These are phyloP conservation scores for Campoletis raptor DNA, from an alignment of 2,888 invertebrate species.

Conservation along the genomic window DNA sequence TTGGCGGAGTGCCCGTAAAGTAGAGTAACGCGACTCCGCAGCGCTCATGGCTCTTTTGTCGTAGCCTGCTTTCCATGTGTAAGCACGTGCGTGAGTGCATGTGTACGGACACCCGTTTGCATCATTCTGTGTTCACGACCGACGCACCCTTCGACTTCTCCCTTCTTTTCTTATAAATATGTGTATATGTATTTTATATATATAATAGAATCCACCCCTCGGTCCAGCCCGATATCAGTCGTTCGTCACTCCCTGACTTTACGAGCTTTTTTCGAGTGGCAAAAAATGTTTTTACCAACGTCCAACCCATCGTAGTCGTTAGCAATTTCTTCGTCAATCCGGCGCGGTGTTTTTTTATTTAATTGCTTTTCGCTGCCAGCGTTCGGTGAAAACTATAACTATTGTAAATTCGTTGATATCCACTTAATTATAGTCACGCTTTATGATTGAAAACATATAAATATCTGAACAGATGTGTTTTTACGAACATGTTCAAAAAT, in stretches of 20 bases:
- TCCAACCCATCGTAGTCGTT: conserved; percentile 1
- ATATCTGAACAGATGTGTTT: no score
- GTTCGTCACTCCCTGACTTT: conserved; percentile 63
- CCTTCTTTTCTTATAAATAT: conserved; percentile 1
- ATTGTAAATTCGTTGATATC: no score
- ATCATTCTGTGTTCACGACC: conserved; percentile 16
- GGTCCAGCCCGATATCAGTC: conserved; percentile 59
- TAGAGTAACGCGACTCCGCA: conserved; percentile 73
- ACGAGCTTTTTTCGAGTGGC: conserved; percentile 53
- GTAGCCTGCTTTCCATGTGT: conserved; percentile 35
- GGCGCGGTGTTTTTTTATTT: not conserved
- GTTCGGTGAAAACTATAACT: no score
- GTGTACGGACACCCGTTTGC: conserved; percentile 19
- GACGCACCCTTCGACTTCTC: conserved; percentile 28
- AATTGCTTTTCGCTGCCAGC: not conserved
- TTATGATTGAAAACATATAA: no score
- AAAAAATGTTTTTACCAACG: conserved; percentile 42
- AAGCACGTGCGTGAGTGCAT: not conserved
- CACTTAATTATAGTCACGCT: no score
- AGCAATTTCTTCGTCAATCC: conserved; percentile 21
- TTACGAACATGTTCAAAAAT: no score
- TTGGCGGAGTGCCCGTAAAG: conserved; percentile 79
- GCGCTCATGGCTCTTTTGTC: conserved; percentile 64
- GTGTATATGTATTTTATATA: not conserved
- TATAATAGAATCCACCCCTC: conserved; percentile 49